These are phyloP conservation scores for Drosophila emarginata DNA, from an alignment of 2,888 invertebrate genomes.

Conservation along the genomic window DNA sequence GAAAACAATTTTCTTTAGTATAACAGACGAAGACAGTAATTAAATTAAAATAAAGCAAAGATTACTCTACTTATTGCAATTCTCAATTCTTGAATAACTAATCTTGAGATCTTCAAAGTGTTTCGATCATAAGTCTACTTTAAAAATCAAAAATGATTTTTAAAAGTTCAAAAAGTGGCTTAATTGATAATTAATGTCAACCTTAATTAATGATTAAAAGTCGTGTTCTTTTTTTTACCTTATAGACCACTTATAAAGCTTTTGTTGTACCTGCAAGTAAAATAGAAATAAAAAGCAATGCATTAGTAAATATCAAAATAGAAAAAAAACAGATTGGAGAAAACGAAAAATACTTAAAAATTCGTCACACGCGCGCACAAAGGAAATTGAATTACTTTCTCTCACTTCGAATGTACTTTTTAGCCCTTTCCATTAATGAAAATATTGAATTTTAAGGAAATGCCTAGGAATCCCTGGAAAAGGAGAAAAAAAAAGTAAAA, in stretches of 20 bases:
- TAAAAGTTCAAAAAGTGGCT: no score
- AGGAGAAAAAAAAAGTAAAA: not conserved
- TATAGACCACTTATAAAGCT: not conserved
- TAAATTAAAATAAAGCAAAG: no score
- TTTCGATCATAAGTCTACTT: no score
- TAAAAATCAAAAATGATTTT: no score
- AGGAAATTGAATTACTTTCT: constrained; percentile 56
- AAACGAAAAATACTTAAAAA: constrained; percentile 63
- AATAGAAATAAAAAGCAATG: constrained; percentile 18
- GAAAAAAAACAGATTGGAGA: constrained; percentile 14
- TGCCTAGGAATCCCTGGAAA: constrained; percentile 10
- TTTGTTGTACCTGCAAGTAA: constrained; percentile 52
- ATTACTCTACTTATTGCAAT: no score
- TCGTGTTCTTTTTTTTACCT: not conserved
- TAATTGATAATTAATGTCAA: no score
- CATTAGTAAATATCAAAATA: constrained; percentile 27
- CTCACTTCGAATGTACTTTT: not conserved
- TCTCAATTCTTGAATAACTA: no score
- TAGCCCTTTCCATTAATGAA: constrained; percentile 9
- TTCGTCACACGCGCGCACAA: constrained; percentile 66
- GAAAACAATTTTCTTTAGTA: no score
- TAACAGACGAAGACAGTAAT: no score
- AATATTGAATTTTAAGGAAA: constrained; percentile 20
- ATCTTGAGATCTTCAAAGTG: no score
- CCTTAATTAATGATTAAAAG: not conserved